These are phyloP conservation scores for Sula dactylatra DNA, from an alignment of 2,113 vertebrate genomes.

Conservation along the genomic window DNA sequence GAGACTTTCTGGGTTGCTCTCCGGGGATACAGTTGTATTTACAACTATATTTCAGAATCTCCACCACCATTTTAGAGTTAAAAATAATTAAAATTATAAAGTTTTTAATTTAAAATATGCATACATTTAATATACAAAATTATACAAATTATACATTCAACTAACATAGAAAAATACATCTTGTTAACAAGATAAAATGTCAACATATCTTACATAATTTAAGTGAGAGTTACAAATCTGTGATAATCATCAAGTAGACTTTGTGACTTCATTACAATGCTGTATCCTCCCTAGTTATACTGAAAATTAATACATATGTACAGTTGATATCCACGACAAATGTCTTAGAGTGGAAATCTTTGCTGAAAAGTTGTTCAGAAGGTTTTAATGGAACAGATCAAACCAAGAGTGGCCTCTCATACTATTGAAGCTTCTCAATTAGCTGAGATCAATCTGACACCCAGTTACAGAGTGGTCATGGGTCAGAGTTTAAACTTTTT, in stretches of 20 bases:
- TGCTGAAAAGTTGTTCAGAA: background rate
- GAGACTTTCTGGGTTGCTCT: background rate
- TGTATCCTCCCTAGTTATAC: constrained; percentile 13
- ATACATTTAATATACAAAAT: constrained; percentile 79
- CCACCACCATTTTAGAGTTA: background rate
- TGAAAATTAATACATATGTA: constrained; percentile 48
- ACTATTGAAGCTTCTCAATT: background rate
- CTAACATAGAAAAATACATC: constrained; percentile 81
- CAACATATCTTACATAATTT: constrained; percentile 63
- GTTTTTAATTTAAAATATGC: constrained; percentile 73
- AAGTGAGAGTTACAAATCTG: constrained; percentile 53
- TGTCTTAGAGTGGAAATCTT: background rate
- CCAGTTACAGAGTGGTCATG: background rate
- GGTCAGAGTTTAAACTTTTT: background rate
- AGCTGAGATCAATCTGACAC: background rate
- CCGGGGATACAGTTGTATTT: background rate
- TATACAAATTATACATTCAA: constrained; percentile 78
- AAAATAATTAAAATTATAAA: constrained; percentile 4
- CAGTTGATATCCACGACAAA: constrained; percentile 8
- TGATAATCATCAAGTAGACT: constrained; percentile 43
- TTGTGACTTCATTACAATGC: background rate
- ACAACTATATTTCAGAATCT: background rate
- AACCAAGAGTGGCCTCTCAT: background rate
- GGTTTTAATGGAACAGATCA: background rate
- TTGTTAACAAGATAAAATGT: constrained; percentile 74